Evolutionary conservation across 2,113 vertebrate genomes (phyloP), one percentile per base, ranked within the genome.

Genomic region (Atractosteus spatula): DNA sequence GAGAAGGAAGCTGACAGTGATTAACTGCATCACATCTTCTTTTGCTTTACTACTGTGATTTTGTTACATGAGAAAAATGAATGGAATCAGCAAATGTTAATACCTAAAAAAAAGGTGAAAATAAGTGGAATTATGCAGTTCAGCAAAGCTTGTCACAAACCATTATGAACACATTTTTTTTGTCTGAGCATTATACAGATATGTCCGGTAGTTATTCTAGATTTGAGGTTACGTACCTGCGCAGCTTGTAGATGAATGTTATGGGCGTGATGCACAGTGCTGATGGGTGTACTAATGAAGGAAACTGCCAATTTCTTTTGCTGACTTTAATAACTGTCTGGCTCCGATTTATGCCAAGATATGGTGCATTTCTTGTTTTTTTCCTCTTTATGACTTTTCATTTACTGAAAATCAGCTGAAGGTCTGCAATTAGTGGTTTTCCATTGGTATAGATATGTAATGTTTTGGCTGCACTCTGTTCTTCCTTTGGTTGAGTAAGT

Each of bases 401-500:
- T 74, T 72, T 69, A 70, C 72, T 79, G 77, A 73, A 71, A 81
- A 74, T 67, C 55, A 80, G 61, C 14, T 13, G 14, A 59, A 59
- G n/a, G 47, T 71, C 72, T 79, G 76, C 62, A 45, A 54, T 77
- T 62, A 85, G 61, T 76, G 75, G 73, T 71, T 77, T 80, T 12
- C 12, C 74, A 69, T 71, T 66, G 59, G 67, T 69, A 68, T 57
- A 63, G 59, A 69, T 70, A 71, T 77, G 69, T 7, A 12, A 57
- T 65, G 69, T 71, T 85, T 29, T 57, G 73, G 65, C 59, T 74
- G 63, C 54, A 1, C 29, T 29, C 3, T 79, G 84, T 82, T 84
- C 80, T 85, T 85, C 72, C 74, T 74, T 71, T 78, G 81, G 73
- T 63, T 72, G 76, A 82, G 67, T 80, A 78, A 84, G 82, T 86